Percentiles rank a stretch among this genome's conserved stretches.
phyloP scores from a whole-genome alignment of 2,888 invertebrate genomes.

The Cephus spinipes region DNA sequence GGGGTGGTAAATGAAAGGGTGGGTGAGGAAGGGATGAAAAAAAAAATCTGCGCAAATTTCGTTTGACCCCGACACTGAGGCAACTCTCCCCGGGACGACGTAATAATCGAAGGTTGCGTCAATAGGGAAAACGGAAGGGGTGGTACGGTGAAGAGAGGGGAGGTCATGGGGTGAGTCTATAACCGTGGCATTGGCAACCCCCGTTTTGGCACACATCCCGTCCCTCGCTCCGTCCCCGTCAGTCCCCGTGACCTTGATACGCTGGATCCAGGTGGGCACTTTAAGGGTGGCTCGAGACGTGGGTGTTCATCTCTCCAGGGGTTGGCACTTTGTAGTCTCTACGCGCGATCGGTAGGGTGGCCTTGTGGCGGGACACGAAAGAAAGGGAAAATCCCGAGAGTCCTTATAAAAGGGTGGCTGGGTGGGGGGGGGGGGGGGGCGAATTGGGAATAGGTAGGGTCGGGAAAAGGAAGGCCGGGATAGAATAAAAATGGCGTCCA shows the following conservation, averaged over 20 bases:
- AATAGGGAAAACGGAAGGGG: background rate
- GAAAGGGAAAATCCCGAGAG: background rate
- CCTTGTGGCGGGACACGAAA: background rate
- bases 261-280: background rate
- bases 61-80: background rate
- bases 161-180: background rate
- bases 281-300: background rate
- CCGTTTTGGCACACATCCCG: background rate
- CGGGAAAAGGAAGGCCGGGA: constrained; percentile 16
- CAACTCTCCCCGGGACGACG: background rate
- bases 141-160: background rate
- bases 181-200: background rate
- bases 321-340: background rate
- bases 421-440: background rate
- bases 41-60: background rate
- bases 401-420: background rate
- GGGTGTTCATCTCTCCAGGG: background rate
- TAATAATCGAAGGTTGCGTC: background rate
- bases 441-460: constrained; percentile 18
- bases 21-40: background rate
- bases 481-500: constrained; percentile 14
- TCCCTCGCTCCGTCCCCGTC: background rate
- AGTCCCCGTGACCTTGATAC: background rate
- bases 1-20: background rate
- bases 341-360: background rate